phyloP scores from a whole-genome alignment of 2,113 vertebrate genomes.

The Grallaria varia region DNA sequence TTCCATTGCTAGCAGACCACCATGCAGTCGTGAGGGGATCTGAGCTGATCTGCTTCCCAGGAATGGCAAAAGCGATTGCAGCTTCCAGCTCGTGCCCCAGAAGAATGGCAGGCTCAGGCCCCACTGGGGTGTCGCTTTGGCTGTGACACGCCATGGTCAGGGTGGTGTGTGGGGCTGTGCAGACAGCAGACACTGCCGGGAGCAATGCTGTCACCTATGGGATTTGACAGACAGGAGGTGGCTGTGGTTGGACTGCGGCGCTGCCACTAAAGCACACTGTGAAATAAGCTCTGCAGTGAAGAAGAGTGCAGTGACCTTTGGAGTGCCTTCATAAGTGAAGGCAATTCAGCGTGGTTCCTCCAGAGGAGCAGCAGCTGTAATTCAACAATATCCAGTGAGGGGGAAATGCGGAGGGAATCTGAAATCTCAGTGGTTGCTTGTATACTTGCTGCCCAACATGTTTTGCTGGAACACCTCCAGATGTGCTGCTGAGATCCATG shows the following conservation, averaged over 20 bases:
- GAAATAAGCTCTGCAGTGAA: neutral
- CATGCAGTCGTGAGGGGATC: neutral
- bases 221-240: neutral
- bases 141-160: neutral
- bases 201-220: neutral
- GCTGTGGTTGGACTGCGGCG: neutral
- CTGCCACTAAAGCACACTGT: neutral
- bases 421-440: neutral
- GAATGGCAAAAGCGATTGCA: neutral
- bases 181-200: neutral
- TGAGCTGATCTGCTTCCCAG: neutral
- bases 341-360: neutral
- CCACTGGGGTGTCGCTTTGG: neutral
- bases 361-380: neutral
- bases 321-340: neutral
- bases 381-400: neutral
- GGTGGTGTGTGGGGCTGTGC: neutral
- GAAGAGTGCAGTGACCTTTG: neutral
- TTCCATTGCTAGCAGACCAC: neutral
- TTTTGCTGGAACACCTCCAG: constrained; percentile 36
- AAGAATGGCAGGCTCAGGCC: neutral
- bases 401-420: neutral
- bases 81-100: neutral
- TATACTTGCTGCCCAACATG: neutral
- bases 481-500: constrained; percentile 11